A percentile compares a stretch with the other conserved stretches of the same genome.
phyloP scores from a whole-genome alignment of 2,113 vertebrate species.

The Sinocyclocheilus grahami region DNA sequence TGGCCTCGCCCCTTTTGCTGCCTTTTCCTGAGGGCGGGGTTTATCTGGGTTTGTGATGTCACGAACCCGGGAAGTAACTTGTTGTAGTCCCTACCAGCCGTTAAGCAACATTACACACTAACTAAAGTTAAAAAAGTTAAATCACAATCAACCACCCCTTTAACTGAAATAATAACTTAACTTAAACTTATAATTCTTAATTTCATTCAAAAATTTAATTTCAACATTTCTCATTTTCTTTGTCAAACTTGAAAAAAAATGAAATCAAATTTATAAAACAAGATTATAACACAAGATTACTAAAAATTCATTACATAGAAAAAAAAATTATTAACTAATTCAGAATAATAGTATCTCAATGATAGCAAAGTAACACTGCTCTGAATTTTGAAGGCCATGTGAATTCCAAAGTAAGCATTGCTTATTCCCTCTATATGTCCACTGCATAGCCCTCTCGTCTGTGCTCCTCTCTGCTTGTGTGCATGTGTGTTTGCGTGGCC shows the following conservation, averaged over 20 bases:
- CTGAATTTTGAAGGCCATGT: neutral
- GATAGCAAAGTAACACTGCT: neutral
- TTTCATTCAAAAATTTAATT: too few relatives aligned
- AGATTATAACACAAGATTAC: neutral
- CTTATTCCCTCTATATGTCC: neutral
- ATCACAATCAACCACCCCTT: too few relatives aligned
- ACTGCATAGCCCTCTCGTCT: neutral
- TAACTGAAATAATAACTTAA: too few relatives aligned
- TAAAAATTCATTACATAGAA: neutral
- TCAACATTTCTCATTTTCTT: too few relatives aligned
- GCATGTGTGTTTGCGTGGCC: slow-evolving; percentile 25
- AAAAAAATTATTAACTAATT: neutral
- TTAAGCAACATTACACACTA: too few relatives aligned
- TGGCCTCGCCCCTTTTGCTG: too few relatives aligned
- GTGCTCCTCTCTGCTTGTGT: neutral
- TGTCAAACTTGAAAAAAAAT: neutral
- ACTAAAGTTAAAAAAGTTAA: too few relatives aligned
- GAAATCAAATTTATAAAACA: neutral
- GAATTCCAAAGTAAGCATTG: neutral
- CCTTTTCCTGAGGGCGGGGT: too few relatives aligned
- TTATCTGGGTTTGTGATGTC: too few relatives aligned
- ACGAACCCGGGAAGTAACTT: too few relatives aligned
- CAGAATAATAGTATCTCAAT: neutral
- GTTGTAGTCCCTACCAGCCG: too few relatives aligned
- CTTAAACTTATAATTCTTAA: too few relatives aligned